Evolutionary conservation across 2,797 vertebrate genomes (phyloP), one percentile per base, ranked within the genome.

Genomic region (Ctenochaetus hawaiiensis): DNA sequence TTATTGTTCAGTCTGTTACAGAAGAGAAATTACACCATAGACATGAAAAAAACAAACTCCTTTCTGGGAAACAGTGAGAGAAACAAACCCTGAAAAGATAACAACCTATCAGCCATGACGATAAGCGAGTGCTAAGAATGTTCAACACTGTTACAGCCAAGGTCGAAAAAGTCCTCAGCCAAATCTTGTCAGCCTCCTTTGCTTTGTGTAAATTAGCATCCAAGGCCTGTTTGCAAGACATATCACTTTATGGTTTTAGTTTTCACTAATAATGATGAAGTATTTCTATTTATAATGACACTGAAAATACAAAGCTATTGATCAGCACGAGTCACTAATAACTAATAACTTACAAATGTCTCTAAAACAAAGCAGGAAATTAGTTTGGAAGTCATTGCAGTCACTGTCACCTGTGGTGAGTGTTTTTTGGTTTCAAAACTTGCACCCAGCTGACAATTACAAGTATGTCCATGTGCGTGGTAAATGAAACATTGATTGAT

Each of bases 61-160:
- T 20, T 5, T 34, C 16, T 39, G 37, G 1, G 3, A 49, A 57
- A 72, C 18, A 63, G 18, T 37, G 3, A 58, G 8, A 30, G 9
- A 44, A 18, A 75, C 11, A 41, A 59, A 54, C 26, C 34, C 0
- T 17, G 9, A 10, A 44, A 70, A 44, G 9, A 60, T 6, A 39
- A 49, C 13, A 34, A 7, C 56, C 44, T 75, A n/a, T 59, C 6
- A 16, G n/a, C 39, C 23, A 14, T 57, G 39, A 64, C 37, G 75
- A 67, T 66, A 58, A 45, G 20, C 16, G 11, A 41, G 30, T n/a
- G 13, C 16, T 45, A 18, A 64, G 65, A 37, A 77, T 37, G 48
- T 18, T 37, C 39, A 41, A 66, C n/a, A 47, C 14, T 22, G 53
- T 77, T 58, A 77, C 64, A 70, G 5, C 57, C 60, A 26, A 62